These are phyloP conservation scores for Platycheirus rosarum DNA, from an alignment of 2,888 invertebrate species.

Conservation along the genomic window DNA sequence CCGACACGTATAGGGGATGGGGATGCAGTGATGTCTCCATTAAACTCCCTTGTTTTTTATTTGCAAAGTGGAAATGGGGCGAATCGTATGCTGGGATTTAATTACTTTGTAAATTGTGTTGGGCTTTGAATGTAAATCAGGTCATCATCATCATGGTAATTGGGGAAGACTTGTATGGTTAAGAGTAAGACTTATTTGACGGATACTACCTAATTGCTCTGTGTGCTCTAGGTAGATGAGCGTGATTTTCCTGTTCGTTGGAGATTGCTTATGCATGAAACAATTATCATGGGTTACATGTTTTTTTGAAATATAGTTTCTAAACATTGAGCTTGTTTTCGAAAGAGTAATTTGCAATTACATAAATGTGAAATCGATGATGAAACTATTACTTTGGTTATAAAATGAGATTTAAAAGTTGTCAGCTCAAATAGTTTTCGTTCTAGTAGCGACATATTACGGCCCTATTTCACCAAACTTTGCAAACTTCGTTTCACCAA, in stretches of 20 bases:
- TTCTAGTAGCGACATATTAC: no score
- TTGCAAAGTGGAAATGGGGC: constrained; percentile 30
- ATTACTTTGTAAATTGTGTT: constrained; percentile 34
- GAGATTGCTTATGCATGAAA: constrained; percentile 46
- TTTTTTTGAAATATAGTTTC: no score
- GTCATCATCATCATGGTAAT: neutral
- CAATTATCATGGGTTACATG: no score
- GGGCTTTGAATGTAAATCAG: constrained; percentile 27
- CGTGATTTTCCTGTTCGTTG: constrained; percentile 44
- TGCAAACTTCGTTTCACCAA: no score
- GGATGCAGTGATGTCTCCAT: constrained; percentile 55
- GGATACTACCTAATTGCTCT: constrained; percentile 41
- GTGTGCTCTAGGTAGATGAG: constrained; percentile 27
- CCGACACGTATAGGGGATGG: neutral
- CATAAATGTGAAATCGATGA: no score
- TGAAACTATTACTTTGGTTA: no score
- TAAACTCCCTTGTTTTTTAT: constrained; percentile 23
- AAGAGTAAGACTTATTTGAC: constrained; percentile 29
- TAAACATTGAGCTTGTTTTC: no score
- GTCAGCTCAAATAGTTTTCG: no score
- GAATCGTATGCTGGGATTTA: constrained; percentile 43
- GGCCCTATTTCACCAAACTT: no score
- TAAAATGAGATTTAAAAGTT: no score
- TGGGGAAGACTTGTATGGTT: neutral
- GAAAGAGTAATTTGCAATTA: no score